Evolutionary conservation across 2,888 invertebrate genomes (phyloP), one percentile per base, ranked within the genome.

Genomic region (Synergus gifuensis): DNA sequence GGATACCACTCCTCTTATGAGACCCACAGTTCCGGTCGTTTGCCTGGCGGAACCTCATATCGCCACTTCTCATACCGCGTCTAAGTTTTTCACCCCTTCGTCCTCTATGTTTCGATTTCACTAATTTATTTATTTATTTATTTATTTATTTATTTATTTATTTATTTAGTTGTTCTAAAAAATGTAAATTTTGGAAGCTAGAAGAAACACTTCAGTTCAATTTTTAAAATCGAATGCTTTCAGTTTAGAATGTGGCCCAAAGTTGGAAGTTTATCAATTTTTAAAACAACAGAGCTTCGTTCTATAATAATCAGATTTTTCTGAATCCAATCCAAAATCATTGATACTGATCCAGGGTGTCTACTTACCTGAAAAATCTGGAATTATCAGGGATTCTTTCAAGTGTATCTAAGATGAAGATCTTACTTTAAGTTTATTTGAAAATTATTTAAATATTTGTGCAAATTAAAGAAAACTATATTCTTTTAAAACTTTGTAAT

Each of bases 21-120:
- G 87, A 96, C 96, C 84, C 94, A 95, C 88, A 93, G 95, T 86
- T 95, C 96, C 92, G 97, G 97, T 92, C 95, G 96, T 92, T 94
- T 97, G 92, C 97, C 97, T 85, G 95, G 96, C 90, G 97, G 97
- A 92, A 96, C 96, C 91, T 93, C 93, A 89, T 97, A 97, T 93
- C 96, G 97, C 90, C 96, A 97, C 93, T 97, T 95, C 94, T 96
- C 97, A 89, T 97, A 97, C 94, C 96, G 96, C 93, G 96, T 97
- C 92, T 97, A 96, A 94, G 9, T 73, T 73, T 91, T 83, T 85
- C 76, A 54, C 18, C 22, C 66, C 28, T 28, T 36, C 63, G 36
- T 78, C 79, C 76, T 69, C 77, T 82, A 80, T 79, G 14, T 76
- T 69, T 78, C 78, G 73, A 78, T 58, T 76, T 79, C 76, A 77